Base-by-base conservation (phyloP, 1,140 invertebrate species). In the Conus ventricosus region DNA sequence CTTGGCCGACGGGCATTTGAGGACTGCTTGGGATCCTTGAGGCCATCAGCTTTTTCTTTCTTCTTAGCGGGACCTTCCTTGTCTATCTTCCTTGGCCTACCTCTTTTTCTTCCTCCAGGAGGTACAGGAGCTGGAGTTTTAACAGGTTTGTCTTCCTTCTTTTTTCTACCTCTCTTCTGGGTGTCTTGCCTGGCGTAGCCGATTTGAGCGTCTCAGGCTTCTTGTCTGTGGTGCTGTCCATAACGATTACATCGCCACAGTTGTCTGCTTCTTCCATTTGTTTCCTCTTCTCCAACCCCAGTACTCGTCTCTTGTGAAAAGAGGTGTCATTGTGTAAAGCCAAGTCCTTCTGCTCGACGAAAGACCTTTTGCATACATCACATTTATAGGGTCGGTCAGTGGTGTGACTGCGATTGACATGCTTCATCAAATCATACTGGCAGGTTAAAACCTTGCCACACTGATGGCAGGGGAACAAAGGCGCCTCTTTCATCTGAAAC, bases 401-500 rank as follows among this genome's bases (percentile, higher is more conserved):
- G 5, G 80, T 85, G 81, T 93, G 93, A 15, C 80, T 85, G 15
- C 92, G 76, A 51, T 88, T 87, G 53, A 91, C 90, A 60, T 94
- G 93, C 27, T 92, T 83, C 39, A 86, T 85, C 15, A 94, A 88
- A 15, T 91, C 89, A 71, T 90, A 91, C 23, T 51, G 84, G 20
- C 85, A 90, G 20, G 87, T 76, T 53, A 89, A 93, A 11, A 82
- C 85, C 76, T 90, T 92, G n/a, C 85, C 60, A 85, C 94, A 94
- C 27, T 91, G 87, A 5, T 85, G 80, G 84, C 94, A 94, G 55
- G 80, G 51, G 97, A 89, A 87, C 39, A 89, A 23, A 3, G 83
- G 83, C 55, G 25, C 84, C 55, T 88, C 84, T 63, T 87, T 89
- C 60, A 17, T 83, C 80, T 55, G 71, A 6, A 53, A 63, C 71